Evolutionary conservation across 2,113 vertebrate genomes (phyloP), one percentile per base, ranked within the genome.

Genomic region (Macrotis lagotis): DNA sequence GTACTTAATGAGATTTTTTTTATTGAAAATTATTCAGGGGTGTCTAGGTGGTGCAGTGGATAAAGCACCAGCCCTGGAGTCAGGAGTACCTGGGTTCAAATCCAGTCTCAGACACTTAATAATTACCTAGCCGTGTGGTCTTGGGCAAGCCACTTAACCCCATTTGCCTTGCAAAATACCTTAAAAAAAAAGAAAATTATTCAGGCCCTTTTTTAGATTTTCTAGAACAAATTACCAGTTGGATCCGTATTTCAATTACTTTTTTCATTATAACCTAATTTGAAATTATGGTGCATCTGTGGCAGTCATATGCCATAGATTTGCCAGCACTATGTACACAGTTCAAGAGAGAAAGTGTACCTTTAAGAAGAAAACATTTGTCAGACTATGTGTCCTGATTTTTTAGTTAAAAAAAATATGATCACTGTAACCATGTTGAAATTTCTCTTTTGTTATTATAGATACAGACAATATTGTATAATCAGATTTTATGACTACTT

Each of bases 191-290:
- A n/a, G 66, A 22, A 74, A 74, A 44, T n/a, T 74, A 74, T 74
- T 74, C 44, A 74, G 37, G 66, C n/a, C n/a, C n/a, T n/a, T 74
- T 93, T 93, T 92, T 31, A n/a, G 89, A 89, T 91, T 92, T 93
- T 88, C 91, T 91, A 25, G 92, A 95, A 94, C 94, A 88, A 94
- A 90, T 51, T 90, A 94, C 53, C 83, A 93, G n/a, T n/a, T n/a
- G n/a, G n/a, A n/a, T n/a, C n/a, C n/a, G n/a, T n/a, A n/a, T n/a
- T n/a, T n/a, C n/a, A n/a, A n/a, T n/a, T n/a, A n/a, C n/a, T n/a
- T n/a, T n/a, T 25, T 1, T 47, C 93, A 83, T 51, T 51, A 3
- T 92, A 91, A 92, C 22, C 89, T 94, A 53, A 90, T 90, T 51
- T 92, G 51, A 93, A 50, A 91, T 94, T 55, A 94, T 94, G 26